Evolutionary conservation across 2,113 vertebrate species (phyloP), one percentile per base, ranked within the genome.

Genomic region (Anoplopoma fimbria): DNA sequence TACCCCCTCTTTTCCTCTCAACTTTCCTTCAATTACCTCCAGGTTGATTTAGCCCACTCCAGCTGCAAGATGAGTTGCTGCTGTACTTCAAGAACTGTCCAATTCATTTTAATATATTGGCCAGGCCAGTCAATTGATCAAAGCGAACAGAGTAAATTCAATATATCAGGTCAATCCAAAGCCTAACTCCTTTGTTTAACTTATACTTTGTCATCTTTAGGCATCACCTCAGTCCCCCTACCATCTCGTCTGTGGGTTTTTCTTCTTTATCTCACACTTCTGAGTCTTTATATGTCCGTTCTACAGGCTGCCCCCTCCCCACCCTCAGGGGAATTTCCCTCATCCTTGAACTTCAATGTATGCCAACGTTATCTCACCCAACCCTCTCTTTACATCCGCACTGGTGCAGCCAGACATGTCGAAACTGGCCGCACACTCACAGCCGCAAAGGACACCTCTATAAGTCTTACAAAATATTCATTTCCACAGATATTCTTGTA

Each of bases 101-200:
- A 92, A 87, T 90, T 90, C 69, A 77, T 87, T 89, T 76, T 29
- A 89, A 88, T 88, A 65, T 4, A 84, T 38, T 5, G 34, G 47
- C 47, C 15, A 17, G 36, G 64, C 73, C 60, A 72, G 45, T 73
- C 53, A 58, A 77, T 60, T 83, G 79, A 78, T 68, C 49, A 27
- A 73, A 72, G 40, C 61, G 29, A 86, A 55, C 3, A 67, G 15
- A 23, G 27, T 38, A 47, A 72, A 87, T 83, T 63, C 23, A 23
- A 82, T 73, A 42, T 45, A 77, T 88, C 65, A 68, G 33, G 69
- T 81, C 27, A 75, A 85, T 81, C 65, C 19, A 51, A 82, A 73
- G 49, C 60, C n/a, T 53, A 42, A 29, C 36, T 73, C n/a, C 70
- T 86, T 80, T 84, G 47, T 84, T 75, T 70, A 49, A 79, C 25